Base-by-base conservation (phyloP, 2,797 vertebrate genomes). In the Epinephelus coioides region DNA sequence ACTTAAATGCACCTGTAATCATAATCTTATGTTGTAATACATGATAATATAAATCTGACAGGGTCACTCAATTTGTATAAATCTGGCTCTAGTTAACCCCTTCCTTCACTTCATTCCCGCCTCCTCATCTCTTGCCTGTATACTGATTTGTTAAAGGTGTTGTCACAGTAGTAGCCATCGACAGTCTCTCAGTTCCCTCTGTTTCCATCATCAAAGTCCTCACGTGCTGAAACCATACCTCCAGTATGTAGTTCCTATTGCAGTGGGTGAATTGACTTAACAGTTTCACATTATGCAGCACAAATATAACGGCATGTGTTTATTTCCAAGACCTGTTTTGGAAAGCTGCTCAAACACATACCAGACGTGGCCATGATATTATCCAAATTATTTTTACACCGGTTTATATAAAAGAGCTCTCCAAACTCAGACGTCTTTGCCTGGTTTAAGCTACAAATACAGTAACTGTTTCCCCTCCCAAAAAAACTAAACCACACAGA, bases 121-220 rank as follows among this genome's bases (percentile, higher is more conserved):
- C 34, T 23, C 10, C 10, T 64, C n/a, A 25, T 64, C 7, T 47
- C 5, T 46, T 66, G n/a, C 55, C 57, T 57, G 17, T 40, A 57
- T 51, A 59, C 43, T 68, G 65, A 74, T 71, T 62, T 23, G 21
- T 57, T 54, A 27, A 60, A 77, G 23, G 17, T 18, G 5, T 23
- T 40, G 3, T 43, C 1, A 1, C n/a, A 40, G 25, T n/a, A 14
- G 46, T 10, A 66, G 7, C 44, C 3, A 43, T 30, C 17, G 53
- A 59, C 18, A 63, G 43, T 64, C 18, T 21, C 34, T 8, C 34
- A 9, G 9, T 55, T 56, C 40, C 6, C 14, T 73, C 18, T 51
- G 6, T 73, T 78, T 78, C 11, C 14, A 62, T 43, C 34, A 49
- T 62, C 34, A 38, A 56, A 23, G 8, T 5, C 9, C 17, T 1